Conservation (phyloP, 2,113 vertebrate genomes). For the Nansenia antarctica region DNA sequence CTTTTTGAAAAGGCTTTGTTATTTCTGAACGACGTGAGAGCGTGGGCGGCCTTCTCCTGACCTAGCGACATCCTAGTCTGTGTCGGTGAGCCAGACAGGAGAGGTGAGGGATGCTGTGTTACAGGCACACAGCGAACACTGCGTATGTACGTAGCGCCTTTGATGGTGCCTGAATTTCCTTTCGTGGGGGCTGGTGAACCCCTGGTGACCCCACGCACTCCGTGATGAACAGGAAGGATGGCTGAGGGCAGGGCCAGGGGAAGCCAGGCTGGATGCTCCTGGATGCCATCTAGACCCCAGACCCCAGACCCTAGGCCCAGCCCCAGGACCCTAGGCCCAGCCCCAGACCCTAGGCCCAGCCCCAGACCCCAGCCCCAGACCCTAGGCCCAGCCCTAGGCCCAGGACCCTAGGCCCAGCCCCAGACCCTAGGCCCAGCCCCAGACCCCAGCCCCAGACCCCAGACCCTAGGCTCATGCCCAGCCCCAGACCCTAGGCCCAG, state of each 20-base stretch:
- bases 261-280: no score
- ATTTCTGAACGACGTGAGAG: not conserved
- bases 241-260: not conserved
- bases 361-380: no score
- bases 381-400: not conserved
- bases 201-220: constrained; percentile 11
- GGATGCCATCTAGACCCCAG: no score
- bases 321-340: no score
- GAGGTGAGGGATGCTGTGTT: not conserved
- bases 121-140: not conserved
- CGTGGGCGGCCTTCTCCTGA: not conserved
- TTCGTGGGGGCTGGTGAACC: not conserved
- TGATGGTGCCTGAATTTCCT: constrained; percentile 1
- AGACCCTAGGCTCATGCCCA: not conserved
- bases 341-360: not conserved
- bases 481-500: no score
- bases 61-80: not conserved
- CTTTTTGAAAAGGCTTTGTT: no score
- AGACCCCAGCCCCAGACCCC: not conserved
- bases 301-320: no score
- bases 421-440: not conserved
- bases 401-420: not conserved
- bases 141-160: not conserved
- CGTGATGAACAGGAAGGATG: not conserved
- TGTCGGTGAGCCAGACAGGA: not conserved